Evolutionary conservation across 2,797 vertebrate species (phyloP).

Genomic region (Botia almorhae): DNA sequence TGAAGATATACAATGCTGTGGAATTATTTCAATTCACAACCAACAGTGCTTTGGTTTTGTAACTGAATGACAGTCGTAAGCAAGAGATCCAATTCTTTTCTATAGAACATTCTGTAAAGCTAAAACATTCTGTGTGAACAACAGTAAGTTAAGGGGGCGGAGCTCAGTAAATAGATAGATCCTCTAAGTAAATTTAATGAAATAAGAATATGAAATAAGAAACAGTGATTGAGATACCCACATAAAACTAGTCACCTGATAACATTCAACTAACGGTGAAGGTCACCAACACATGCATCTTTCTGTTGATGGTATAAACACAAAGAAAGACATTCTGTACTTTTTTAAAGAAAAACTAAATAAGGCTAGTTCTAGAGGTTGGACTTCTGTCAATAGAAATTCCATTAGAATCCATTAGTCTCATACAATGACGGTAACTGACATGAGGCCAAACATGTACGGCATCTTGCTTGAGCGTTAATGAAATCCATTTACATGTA

Average conservation of each 20-base stretch:
- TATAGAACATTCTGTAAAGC: no score
- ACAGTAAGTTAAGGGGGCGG: no score
- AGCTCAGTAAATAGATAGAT: not conserved
- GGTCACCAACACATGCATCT: constrained; percentile 27
- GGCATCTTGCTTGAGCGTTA: constrained; percentile 34
- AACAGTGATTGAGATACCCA: not conserved
- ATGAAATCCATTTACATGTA: constrained; percentile 49
- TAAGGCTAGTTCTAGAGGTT: not conserved
- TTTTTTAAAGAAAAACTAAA: not conserved
- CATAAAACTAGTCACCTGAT: not conserved
- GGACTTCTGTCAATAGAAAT: not conserved
- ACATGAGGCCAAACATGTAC: constrained; percentile 17
- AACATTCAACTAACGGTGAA: not conserved
- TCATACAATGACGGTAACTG: constrained; percentile 10
- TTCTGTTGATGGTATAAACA: constrained; percentile 6
- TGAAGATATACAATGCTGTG: not conserved
- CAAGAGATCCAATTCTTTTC: no score
- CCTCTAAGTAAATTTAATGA: not conserved
- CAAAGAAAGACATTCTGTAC: not conserved
- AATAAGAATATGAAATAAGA: not conserved
- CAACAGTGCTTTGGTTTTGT: not conserved
- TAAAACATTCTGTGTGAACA: no score
- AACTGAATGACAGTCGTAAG: no score
- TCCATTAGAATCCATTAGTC: constrained; percentile 27
- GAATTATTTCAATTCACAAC: not conserved